Evolutionary conservation across 2,113 vertebrate species (phyloP), one percentile per base, ranked within the genome.

Genomic region (Protobothrops flavoviridis): DNA sequence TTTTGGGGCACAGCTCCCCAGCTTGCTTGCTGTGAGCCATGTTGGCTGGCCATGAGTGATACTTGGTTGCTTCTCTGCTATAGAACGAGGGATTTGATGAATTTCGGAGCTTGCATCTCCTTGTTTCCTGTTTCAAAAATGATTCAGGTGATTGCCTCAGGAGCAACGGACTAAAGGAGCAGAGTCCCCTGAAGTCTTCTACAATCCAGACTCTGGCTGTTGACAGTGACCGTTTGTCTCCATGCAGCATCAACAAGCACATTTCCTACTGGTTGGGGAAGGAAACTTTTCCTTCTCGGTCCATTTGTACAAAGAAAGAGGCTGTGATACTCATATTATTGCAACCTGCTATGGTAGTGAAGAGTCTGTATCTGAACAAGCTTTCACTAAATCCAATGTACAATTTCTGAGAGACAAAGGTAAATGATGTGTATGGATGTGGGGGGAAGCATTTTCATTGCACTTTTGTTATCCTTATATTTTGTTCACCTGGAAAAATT

Each of bases 201-300:
- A 1, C 74, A 43, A 8, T 9, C 33, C 74, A 21, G 8, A 81
- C 33, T 39, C 74, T 81, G 74, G 74, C 74, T 43, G 39, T 81
- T 43, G 33, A 9, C 15, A 0, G 33, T 50, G 11, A 69, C 91
- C 85, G 17, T 17, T 29, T 39, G 7, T 53, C 26, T 87, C n/a
- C 1, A 98, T 97, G 98, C 95, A 12, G 6, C 29, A 86, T 43
- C 88, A 23, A 17, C 56, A 2, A 12, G 94, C 95, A n/a, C 94
- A 96, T 29, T 92, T 98, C 85, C 96, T 99, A 87, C 96, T 99
- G 94, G 98, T 99, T 33, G 99, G 99, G 56, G 99, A 99, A 92
- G 99, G 99, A 39, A 99, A 99, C 95, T 99, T 99, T 95, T 99
- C 99, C 0, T 99, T 99, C 94, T 98, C 99, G 0, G 98, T 98